A percentile compares a stretch with the other conserved stretches of the same genome.
Evolutionary conservation across 2,888 invertebrate species (phyloP).

Genomic region (Trilocha varians): DNA sequence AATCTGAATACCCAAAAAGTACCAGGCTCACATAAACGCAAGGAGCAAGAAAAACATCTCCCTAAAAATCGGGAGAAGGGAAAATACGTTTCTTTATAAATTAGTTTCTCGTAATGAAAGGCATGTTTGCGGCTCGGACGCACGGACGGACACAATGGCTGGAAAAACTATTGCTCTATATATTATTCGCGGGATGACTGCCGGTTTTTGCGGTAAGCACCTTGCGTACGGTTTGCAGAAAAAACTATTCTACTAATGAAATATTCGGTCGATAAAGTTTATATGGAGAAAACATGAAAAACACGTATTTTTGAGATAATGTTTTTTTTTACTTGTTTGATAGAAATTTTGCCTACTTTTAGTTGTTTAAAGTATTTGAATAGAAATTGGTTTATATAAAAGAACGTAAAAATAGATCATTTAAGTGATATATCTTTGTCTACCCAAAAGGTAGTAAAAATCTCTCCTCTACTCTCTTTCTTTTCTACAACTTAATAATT

Average conservation of each 20-base stretch:
- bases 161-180: conserved; percentile 14
- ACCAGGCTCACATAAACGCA: not conserved
- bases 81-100: conserved; percentile 23
- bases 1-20: not conserved
- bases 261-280: no score
- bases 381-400: no score
- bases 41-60: conserved; percentile 5
- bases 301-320: no score
- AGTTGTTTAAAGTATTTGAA: no score
- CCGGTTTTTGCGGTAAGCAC: conserved; percentile 36
- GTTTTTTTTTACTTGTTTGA: no score
- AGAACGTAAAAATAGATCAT: no score
- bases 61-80: conserved; percentile 13
- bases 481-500: no score
- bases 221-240: conserved; percentile 23
- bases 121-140: conserved; percentile 17
- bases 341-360: no score
- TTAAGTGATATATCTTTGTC: no score
- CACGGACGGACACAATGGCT: conserved; percentile 12
- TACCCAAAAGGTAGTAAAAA: no score
- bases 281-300: no score
- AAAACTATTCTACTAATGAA: conserved; percentile 7
- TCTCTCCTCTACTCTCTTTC: no score
- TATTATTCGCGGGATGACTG: conserved; percentile 30
- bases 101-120: conserved; percentile 35